phyloP scores from a whole-genome alignment of 2,797 vertebrate species.

The Diplodus sargus region DNA sequence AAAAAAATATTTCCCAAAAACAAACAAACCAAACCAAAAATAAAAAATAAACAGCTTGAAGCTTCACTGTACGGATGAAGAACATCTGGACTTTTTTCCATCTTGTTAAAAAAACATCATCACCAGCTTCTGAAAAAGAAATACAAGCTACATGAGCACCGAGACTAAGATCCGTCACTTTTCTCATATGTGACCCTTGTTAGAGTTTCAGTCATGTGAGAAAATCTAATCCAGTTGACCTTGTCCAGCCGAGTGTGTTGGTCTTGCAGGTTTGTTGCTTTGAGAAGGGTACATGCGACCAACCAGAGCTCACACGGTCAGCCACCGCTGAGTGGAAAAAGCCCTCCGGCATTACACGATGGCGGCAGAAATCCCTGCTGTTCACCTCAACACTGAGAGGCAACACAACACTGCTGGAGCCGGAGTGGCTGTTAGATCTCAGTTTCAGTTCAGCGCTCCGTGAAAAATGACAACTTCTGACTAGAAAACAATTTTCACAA shows the following conservation, averaged over 20 bases:
- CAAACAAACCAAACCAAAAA: no score
- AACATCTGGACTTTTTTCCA: not conserved
- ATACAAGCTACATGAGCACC: not conserved
- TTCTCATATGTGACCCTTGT: not conserved
- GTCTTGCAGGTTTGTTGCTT: constrained; percentile 37
- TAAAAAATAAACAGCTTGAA: not conserved
- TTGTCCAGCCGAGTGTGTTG: constrained; percentile 34
- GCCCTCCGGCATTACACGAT: constrained; percentile 56
- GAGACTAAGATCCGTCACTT: not conserved
- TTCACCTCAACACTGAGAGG: constrained; percentile 53
- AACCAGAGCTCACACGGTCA: constrained; percentile 41
- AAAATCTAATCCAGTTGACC: constrained; percentile 7
- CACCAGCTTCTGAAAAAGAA: not conserved
- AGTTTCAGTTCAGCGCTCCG: constrained; percentile 18
- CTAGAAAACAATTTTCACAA: not conserved
- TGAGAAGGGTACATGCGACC: constrained; percentile 46
- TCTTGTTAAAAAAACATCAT: not conserved
- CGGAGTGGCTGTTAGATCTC: constrained; percentile 36
- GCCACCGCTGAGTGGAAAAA: constrained; percentile 64
- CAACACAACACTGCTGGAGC: constrained; percentile 46
- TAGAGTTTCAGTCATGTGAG: constrained; percentile 5
- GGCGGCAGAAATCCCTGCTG: constrained; percentile 57
- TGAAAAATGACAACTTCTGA: constrained; percentile 20
- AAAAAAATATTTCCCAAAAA: no score
- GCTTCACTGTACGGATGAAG: not conserved